These are phyloP conservation scores for Drosophila monieri DNA, from an alignment of 2,888 invertebrate species.

Conservation along the genomic window DNA sequence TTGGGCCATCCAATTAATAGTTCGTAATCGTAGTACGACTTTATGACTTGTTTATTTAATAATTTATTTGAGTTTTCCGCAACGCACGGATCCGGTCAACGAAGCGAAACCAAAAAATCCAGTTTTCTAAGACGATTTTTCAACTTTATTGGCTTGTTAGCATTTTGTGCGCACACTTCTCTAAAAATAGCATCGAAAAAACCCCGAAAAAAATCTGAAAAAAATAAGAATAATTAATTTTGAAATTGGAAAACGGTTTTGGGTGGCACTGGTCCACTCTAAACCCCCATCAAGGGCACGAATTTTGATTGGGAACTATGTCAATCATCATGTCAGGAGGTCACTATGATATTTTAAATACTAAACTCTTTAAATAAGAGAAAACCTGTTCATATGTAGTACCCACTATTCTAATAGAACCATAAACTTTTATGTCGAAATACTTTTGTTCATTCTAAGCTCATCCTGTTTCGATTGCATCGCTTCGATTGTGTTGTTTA, in stretches of 20 bases:
- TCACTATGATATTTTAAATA: conserved; percentile 8
- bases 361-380: background rate
- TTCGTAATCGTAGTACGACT: conserved; percentile 33
- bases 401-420: background rate
- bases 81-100: conserved; percentile 30
- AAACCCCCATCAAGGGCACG: conserved; percentile 20
- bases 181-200: conserved; percentile 34
- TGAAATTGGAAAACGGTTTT: conserved; percentile 20
- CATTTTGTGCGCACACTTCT: conserved; percentile 36
- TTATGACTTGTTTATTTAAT: conserved; percentile 62
- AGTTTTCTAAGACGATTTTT: conserved; percentile 31
- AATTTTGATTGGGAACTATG: conserved; percentile 33
- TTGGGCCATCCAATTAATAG: conserved; percentile 32
- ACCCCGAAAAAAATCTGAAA: background rate
- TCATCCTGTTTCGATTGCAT: conserved; percentile 25
- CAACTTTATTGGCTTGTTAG: conserved; percentile 28
- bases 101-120: conserved; percentile 1
- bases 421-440: background rate
- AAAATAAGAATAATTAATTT: conserved; percentile 4
- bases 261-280: conserved; percentile 18
- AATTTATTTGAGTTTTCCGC: conserved; percentile 65
- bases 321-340: conserved; percentile 31
- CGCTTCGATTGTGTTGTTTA: conserved; percentile 11
- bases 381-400: background rate
- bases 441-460: too few species aligned